Percentiles rank a stretch among this genome's conserved stretches.
Conservation (phyloP, 2,888 invertebrate species). For the Theristus sp. region DNA sequence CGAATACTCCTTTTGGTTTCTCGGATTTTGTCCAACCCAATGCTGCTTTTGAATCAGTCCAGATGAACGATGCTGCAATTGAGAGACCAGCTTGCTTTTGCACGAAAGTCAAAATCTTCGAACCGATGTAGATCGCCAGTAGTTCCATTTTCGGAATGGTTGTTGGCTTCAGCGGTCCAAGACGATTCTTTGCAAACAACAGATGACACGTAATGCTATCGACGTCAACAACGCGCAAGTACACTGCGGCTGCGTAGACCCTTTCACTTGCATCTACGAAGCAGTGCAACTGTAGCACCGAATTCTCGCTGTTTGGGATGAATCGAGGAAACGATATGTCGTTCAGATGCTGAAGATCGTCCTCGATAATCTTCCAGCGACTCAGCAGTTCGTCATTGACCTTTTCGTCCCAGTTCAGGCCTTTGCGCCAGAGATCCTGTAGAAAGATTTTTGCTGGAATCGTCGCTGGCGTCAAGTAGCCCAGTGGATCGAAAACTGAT, state of each 20-base stretch:
- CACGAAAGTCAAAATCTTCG: neutral
- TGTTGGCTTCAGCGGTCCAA: neutral
- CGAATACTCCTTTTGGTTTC: no score
- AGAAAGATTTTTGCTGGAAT: no score
- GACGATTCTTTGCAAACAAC: neutral
- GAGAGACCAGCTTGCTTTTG: neutral
- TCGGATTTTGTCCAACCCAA: no score
- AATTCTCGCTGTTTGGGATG: neutral
- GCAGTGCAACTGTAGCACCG: conserved; percentile 8
- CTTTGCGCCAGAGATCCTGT: no score
- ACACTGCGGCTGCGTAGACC: conserved; percentile 10
- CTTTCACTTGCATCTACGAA: conserved; percentile 11
- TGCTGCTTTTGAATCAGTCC: no score
- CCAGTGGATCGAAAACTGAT: no score
- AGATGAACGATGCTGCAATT: neutral
- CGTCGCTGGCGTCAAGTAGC: no score
- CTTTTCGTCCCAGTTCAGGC: no score
- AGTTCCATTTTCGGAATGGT: no score
- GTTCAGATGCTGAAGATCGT: neutral
- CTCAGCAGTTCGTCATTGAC: no score
- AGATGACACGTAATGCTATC: neutral
- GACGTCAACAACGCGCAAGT: conserved; percentile 2
- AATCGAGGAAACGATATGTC: neutral
- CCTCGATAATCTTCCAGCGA: no score
- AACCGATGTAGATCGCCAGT: no score